Evolutionary conservation across 2,797 vertebrate genomes (phyloP), one percentile per base, ranked within the genome.

Genomic region (Channallabes apus): DNA sequence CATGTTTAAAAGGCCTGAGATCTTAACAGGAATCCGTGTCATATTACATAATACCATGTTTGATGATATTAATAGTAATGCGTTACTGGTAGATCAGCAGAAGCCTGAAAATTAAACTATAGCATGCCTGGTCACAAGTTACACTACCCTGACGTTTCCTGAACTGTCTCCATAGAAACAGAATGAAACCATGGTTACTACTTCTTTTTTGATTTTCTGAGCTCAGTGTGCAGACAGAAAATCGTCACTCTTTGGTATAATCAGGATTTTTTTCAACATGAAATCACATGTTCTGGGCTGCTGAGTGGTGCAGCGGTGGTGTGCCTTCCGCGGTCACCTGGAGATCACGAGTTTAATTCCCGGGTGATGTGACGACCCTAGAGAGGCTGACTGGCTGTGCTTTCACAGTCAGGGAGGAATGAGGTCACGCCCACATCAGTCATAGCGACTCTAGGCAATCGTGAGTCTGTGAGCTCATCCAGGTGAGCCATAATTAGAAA

Each of bases 141-240:
- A 85, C 88, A 89, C 89, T 72, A 79, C 56, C 61, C 72, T 3
- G 51, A 56, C 15, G n/a, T 75, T 73, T 75, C 29, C 54, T 35
- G 71, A 56, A 65, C 81, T 64, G 91, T 94, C 93, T 90, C 93
- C 93, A 92, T 92, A 92, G 94, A 91, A 94, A 95, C 94, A 87
- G 85, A 90, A 94, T 91, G 91, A 93, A 89, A 93, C 89, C 88
- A 89, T 88, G 89, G 88, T 87, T 80, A 84, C 90, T 87, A 88
- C 67, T 87, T 90, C 35, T 84, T 81, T 75, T 82, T 84, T 62
- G 83, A 89, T 72, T 85, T 46, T 86, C 41, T 0, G 29, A 81
- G 77, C 84, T 38, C 78, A 75, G 69, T 29, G 0, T 38, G 59
- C 8, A 22, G 14, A 56, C 15, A 59, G 32, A 38, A 46, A 18